These are phyloP conservation scores for Rhea americana DNA, from an alignment of 2,113 vertebrate species.

Conservation along the genomic window DNA sequence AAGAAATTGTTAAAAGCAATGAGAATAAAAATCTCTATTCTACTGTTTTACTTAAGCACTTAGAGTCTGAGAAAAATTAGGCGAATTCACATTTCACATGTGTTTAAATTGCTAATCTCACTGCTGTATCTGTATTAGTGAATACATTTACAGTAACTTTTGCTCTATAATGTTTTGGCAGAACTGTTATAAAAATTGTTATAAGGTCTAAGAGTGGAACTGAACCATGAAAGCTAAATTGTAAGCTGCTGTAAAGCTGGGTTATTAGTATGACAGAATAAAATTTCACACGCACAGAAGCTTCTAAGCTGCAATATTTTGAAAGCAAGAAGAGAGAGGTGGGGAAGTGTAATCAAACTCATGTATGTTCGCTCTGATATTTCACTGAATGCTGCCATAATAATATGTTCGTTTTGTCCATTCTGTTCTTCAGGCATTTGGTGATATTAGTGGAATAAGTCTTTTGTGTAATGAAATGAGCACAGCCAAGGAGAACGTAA, in stretches of 20 bases:
- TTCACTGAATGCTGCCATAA: neutral
- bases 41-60: conserved; percentile 9
- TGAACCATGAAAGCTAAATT: conserved; percentile 64
- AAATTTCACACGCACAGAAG: conserved; percentile 57
- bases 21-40: conserved; percentile 6
- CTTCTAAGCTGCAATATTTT: conserved; percentile 47
- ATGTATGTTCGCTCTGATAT: conserved; percentile 15
- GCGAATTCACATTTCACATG: conserved; percentile 52
- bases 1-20: conserved; percentile 36
- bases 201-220: conserved; percentile 49
- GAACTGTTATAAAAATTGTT: conserved; percentile 65
- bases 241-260: conserved; percentile 42
- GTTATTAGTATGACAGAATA: conserved; percentile 69
- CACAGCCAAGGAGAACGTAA: conserved; percentile 17
- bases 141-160: conserved; percentile 38
- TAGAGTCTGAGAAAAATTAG: conserved; percentile 52
- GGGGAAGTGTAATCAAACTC: conserved; percentile 37
- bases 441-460: conserved; percentile 68
- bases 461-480: conserved; percentile 28
- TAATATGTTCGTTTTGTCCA: conserved; percentile 7
- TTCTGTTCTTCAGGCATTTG: conserved; percentile 80
- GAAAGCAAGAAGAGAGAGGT: conserved; percentile 15
- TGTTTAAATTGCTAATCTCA: conserved; percentile 55
- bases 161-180: conserved; percentile 54
- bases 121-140: conserved; percentile 47